Evolutionary conservation across 2,888 invertebrate species (phyloP).

Genomic region (Tenthredo notha): DNA sequence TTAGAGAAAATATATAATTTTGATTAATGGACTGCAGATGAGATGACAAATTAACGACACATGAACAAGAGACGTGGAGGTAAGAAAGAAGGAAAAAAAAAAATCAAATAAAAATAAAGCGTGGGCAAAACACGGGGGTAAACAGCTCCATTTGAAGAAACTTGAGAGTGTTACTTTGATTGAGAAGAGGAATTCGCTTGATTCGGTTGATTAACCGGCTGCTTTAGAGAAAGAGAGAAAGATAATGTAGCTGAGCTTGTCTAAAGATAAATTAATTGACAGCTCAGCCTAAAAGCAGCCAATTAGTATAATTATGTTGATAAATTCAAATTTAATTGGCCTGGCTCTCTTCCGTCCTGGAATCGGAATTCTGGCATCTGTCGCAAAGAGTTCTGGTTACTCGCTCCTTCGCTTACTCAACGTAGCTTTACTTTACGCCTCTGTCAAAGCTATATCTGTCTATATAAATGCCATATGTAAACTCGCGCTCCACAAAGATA

Average conservation of each 20-base stretch:
- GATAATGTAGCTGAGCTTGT: conserved; percentile 47
- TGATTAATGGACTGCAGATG: neutral
- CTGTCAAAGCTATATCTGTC: conserved; percentile 12
- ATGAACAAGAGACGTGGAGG: neutral
- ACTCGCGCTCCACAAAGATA: neutral
- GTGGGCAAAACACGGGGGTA: conserved; percentile 5
- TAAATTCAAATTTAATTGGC: conserved; percentile 69
- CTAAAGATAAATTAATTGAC: conserved; percentile 63
- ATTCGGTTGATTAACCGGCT: conserved; percentile 55
- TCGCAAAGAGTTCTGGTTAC: conserved; percentile 48
- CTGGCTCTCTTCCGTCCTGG: conserved; percentile 16
- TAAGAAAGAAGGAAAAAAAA: neutral
- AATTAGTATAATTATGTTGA: conserved; percentile 68
- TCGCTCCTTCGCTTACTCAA: conserved; percentile 56
- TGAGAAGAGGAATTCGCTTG: conserved; percentile 52
- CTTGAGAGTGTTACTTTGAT: conserved; percentile 50
- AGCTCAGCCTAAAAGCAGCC: conserved; percentile 62
- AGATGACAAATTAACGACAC: conserved; percentile 6
- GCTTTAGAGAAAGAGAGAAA: neutral
- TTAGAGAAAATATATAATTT: neutral
- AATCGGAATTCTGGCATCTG: conserved; percentile 51
- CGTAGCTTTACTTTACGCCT: neutral
- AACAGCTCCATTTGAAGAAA: conserved; percentile 14
- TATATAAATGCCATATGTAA: conserved; percentile 1
- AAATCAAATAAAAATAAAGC: neutral